Evolutionary conservation across 1,140 invertebrate genomes (phyloP).

Genomic region (Cherax quadricarinatus): DNA sequence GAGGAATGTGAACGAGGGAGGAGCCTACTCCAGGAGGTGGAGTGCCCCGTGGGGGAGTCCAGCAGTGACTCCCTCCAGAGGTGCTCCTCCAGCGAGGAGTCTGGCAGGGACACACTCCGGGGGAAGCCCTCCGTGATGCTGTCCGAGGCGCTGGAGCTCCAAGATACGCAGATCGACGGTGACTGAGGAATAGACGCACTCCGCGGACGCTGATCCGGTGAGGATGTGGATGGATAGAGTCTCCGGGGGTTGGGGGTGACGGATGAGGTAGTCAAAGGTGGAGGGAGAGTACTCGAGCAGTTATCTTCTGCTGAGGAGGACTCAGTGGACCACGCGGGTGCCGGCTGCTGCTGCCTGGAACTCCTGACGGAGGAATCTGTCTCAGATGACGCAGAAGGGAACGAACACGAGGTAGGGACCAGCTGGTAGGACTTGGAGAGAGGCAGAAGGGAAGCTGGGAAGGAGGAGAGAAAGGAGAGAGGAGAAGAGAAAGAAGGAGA

Average conservation of each 20-base stretch:
- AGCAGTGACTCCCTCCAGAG: neutral
- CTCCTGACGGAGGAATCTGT: slow-evolving; percentile 16
- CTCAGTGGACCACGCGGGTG: slow-evolving; percentile 25
- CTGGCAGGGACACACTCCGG: slow-evolving; percentile 45
- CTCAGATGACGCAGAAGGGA: neutral
- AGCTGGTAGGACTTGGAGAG: slow-evolving; percentile 45
- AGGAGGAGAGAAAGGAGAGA: slow-evolving; percentile 53
- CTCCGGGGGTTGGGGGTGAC: neutral
- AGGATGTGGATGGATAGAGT: neutral
- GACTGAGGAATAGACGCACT: slow-evolving; percentile 60
- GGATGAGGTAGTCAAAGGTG: slow-evolving; percentile 25
- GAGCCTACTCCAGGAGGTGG: slow-evolving; percentile 23
- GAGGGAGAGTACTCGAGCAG: neutral
- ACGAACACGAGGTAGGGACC: slow-evolving; percentile 21
- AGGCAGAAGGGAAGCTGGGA: slow-evolving; percentile 26
- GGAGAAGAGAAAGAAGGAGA: slow-evolving; percentile 36
- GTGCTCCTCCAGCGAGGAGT: slow-evolving; percentile 37
- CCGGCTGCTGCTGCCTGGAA: slow-evolving; percentile 14
- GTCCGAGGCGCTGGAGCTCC: slow-evolving; percentile 9
- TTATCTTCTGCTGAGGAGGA: slow-evolving; percentile 1
- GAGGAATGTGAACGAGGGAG: slow-evolving; percentile 41
- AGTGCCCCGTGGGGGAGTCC: neutral
- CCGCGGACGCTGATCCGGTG: slow-evolving; percentile 41
- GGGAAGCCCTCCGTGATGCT: slow-evolving; percentile 41
- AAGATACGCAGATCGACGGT: slow-evolving; percentile 9